Evolutionary conservation across 2,797 vertebrate genomes (phyloP), one percentile per base, ranked within the genome.

Genomic region (Ctenopoma kingsleyae): DNA sequence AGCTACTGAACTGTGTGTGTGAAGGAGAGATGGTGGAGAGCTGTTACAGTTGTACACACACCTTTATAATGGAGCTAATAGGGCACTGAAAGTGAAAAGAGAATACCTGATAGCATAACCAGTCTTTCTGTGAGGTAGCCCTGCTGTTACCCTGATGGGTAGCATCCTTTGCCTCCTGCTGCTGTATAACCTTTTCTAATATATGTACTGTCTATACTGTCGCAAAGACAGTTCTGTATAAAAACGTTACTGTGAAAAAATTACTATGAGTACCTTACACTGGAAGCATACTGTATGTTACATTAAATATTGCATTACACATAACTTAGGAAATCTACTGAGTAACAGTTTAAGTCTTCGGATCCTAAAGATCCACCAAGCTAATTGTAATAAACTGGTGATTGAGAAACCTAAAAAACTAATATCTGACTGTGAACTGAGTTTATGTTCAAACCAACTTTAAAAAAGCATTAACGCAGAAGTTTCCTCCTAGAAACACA

Each of bases 1-100:
- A 54, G 77, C 81, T 32, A 9, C 71, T 25, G 67, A 71, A 78
- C 75, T 67, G 35, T 43, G 67, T 17, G 67, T 75, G 81, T 62
- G 65, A 70, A 56, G 65, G 78, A 44, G 67, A 54, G 17, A 43
- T 54, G 55, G 53, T 57, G 81, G 66, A 72, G 73, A 63, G 74
- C 22, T 32, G 67, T 25, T 71, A 74, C 57, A 58, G 59, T 11
- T 10, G 71, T 36, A 52, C 51, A 69, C 48, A 73, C 70, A 60
- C 62, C 52, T 58, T 23, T 62, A 13, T 67, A 71, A 83, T 43
- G 70, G 63, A 35, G 69, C 64, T 83, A 84, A 88, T 78, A 84
- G 82, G 5, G 73, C 67, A 67, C 22, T 55, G 65, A 78, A 67
- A 55, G 44, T 32, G 50, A 65, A 57, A 54, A 50, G 0, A 49